Percentiles rank a stretch among this genome's conserved stretches.
phyloP scores from a whole-genome alignment of 2,797 vertebrate genomes.

The Gymnothorax reevesii region DNA sequence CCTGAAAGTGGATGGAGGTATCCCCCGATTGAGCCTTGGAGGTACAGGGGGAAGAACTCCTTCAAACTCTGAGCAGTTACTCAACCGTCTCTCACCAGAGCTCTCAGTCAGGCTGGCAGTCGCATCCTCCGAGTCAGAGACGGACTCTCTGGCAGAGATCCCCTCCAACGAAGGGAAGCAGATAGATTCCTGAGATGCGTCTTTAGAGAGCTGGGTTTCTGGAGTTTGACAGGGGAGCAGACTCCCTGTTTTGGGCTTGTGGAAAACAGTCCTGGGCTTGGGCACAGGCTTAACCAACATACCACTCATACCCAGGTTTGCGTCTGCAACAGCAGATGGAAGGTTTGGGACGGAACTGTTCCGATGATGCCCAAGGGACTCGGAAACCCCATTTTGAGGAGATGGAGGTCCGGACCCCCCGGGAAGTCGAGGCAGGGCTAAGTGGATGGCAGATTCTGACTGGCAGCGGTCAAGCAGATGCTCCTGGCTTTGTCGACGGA shows the following conservation, averaged over 20 bases:
- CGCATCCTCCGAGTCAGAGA: conserved; percentile 43
- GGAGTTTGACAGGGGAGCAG: conserved; percentile 43
- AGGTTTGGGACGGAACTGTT: conserved; percentile 60
- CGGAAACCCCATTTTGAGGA: conserved; percentile 21
- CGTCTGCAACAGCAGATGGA: conserved; percentile 51
- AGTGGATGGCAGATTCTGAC: conserved; percentile 56
- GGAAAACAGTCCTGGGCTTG: conserved; percentile 90
- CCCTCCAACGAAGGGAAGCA: conserved; percentile 66
- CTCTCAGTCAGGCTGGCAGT: conserved; percentile 32
- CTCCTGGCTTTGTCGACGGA: conserved; percentile 50
- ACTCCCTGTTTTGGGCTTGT: conserved; percentile 62
- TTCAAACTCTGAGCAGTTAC: conserved; percentile 48
- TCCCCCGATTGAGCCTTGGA: conserved; percentile 61
- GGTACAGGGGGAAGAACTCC: conserved; percentile 64
- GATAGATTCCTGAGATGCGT: conserved; percentile 59
- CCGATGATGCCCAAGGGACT: conserved; percentile 47
- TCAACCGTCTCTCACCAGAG: conserved; percentile 30
- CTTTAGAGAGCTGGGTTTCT: conserved; percentile 33
- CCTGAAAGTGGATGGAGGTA: conserved; percentile 36
- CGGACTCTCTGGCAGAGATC: conserved; percentile 57
- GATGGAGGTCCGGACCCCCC: not conserved
- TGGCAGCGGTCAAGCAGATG: conserved; percentile 59
- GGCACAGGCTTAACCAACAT: conserved; percentile 77
- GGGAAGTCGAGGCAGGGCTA: conserved; percentile 21
- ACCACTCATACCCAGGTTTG: conserved; percentile 37